Conservation (phyloP, 1,140 invertebrate genomes). For the Drosophila aff. region DNA sequence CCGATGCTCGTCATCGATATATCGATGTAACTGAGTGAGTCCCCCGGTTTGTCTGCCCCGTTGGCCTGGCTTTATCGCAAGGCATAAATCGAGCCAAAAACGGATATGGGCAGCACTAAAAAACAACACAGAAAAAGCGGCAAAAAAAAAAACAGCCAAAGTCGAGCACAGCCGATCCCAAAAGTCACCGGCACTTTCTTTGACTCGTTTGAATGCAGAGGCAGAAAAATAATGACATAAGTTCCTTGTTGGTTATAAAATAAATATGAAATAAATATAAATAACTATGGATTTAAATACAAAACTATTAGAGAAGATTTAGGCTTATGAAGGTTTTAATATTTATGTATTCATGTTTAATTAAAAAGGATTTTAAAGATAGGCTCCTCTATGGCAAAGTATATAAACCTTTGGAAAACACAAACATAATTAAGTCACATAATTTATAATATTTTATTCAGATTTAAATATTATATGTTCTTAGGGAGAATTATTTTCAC, state of each 20-base stretch:
- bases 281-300: not conserved
- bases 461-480: not conserved
- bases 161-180: slow-evolving; percentile 59
- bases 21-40: slow-evolving; percentile 70
- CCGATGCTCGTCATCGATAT: slow-evolving; percentile 44
- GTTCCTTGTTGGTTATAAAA: not conserved
- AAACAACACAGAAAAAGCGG: slow-evolving; percentile 28
- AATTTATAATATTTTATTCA: rapidly evolving
- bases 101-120: slow-evolving; percentile 76
- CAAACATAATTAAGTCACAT: not conserved
- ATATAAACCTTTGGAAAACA: not conserved
- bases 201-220: slow-evolving; percentile 57
- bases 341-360: not conserved
- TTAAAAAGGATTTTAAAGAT: not conserved
- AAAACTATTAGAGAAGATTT: not conserved
- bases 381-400: not conserved
- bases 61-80: slow-evolving; percentile 61
- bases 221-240: not conserved
- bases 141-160: slow-evolving; percentile 36
- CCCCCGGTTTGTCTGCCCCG: slow-evolving; percentile 24
- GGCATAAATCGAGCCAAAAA: slow-evolving; percentile 82
- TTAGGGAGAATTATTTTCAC: not conserved
- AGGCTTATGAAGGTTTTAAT: not conserved
- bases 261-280: not conserved
- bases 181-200: slow-evolving; percentile 71